phyloP scores from a whole-genome alignment of 2,888 invertebrate species.

The Plusia festucae region DNA sequence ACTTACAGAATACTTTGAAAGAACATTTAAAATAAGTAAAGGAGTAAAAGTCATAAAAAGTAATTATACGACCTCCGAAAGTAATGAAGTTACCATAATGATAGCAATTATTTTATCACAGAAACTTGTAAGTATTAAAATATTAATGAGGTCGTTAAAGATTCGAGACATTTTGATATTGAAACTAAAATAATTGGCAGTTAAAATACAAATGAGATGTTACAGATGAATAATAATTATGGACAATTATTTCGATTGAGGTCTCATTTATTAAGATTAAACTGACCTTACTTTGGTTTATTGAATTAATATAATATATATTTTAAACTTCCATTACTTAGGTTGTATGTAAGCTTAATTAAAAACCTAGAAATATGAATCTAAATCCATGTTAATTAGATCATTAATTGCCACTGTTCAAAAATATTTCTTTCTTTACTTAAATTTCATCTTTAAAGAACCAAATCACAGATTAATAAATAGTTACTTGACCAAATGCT shows the following conservation, averaged over 20 bases:
- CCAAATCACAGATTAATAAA: too few species aligned
- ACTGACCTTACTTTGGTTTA: too few species aligned
- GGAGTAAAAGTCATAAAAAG: constrained; percentile 38
- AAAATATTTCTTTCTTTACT: too few species aligned
- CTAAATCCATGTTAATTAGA: too few species aligned
- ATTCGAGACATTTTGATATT: constrained; percentile 28
- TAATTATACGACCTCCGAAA: constrained; percentile 38
- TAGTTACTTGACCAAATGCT: too few species aligned
- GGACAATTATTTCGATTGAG: neutral
- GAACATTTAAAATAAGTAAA: constrained; percentile 19
- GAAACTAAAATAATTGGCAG: constrained; percentile 32
- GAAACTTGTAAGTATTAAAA: constrained; percentile 37
- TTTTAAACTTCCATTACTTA: too few species aligned
- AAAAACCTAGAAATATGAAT: too few species aligned
- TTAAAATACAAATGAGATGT: neutral
- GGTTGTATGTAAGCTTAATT: too few species aligned
- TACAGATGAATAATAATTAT: neutral
- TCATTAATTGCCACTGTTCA: too few species aligned
- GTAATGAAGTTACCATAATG: constrained; percentile 47
- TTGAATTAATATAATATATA: too few species aligned
- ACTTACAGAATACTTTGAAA: constrained; percentile 4
- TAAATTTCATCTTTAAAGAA: too few species aligned
- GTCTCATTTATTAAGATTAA: too few species aligned
- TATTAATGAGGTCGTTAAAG: constrained; percentile 40
- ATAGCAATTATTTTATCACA: constrained; percentile 47